These are phyloP conservation scores for Tragulus kanchil DNA, from an alignment of 2,113 vertebrate species.

Conservation along the genomic window DNA sequence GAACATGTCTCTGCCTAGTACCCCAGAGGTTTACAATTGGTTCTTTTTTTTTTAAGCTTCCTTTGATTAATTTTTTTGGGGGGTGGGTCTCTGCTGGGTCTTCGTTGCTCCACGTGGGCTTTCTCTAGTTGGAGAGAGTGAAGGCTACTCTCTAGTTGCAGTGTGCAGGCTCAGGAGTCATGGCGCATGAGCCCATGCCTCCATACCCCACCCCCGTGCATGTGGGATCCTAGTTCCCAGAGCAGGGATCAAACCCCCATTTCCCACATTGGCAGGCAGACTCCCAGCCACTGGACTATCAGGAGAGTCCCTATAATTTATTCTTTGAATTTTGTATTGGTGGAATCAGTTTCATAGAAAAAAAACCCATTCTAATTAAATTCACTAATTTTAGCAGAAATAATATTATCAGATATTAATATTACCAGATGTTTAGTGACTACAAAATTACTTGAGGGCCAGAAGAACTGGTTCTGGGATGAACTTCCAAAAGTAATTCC, in stretches of 20 bases:
- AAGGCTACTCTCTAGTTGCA: not conserved
- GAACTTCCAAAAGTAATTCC: not conserved
- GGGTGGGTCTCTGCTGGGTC: not conserved
- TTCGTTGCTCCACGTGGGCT: not conserved
- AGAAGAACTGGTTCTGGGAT: not conserved
- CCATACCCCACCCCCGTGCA: not conserved
- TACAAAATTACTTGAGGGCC: not conserved
- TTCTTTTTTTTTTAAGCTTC: not conserved
- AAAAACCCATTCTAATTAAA: not conserved
- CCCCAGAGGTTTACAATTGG: not conserved
- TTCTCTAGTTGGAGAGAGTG: not conserved
- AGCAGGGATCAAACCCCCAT: not conserved
- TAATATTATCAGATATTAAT: not conserved
- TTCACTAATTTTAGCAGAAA: slow-evolving; percentile 24
- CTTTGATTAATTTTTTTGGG: not conserved
- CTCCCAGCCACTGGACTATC: not conserved
- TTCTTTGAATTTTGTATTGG: not conserved
- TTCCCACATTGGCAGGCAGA: not conserved
- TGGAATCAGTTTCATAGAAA: not conserved
- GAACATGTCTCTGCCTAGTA: not conserved
- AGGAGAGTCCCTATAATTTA: not conserved
- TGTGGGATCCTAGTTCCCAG: not conserved
- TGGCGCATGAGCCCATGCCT: not conserved
- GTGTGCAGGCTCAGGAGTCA: not conserved
- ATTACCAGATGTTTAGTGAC: not conserved